Evolutionary conservation across 2,797 vertebrate genomes (phyloP).

Genomic region (Rousettus madagascariensis): DNA sequence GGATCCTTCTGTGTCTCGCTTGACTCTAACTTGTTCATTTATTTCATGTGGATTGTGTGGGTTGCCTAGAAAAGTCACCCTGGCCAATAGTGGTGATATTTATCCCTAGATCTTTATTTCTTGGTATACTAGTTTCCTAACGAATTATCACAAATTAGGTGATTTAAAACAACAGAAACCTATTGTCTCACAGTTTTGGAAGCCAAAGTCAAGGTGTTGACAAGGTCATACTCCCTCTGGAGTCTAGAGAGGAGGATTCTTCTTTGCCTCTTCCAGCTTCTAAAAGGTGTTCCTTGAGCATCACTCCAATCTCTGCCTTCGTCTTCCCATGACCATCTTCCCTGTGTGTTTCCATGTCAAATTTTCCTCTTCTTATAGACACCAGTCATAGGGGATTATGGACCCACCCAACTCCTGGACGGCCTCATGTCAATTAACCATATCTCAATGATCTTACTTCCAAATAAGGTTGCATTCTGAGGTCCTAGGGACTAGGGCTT

Average conservation of each 20-base stretch:
- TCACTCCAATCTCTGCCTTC: not conserved
- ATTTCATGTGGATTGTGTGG: not conserved
- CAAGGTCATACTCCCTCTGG: not conserved
- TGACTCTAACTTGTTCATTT: not conserved
- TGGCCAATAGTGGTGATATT: not conserved
- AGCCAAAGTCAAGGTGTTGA: not conserved
- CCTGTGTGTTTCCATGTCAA: not conserved
- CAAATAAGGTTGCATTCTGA: not conserved
- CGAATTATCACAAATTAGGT: not conserved
- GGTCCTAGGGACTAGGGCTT: not conserved
- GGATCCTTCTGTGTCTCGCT: not conserved
- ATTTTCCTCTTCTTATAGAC: not conserved
- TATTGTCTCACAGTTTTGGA: not conserved
- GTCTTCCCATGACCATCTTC: not conserved
- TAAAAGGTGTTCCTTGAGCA: rapidly evolving
- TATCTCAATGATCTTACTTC: not conserved
- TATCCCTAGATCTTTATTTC: not conserved
- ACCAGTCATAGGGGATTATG: not conserved
- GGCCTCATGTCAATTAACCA: not conserved
- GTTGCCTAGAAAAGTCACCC: not conserved
- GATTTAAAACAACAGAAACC: not conserved
- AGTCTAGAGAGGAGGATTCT: rapidly evolving
- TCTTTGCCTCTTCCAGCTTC: not conserved
- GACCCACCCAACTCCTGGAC: not conserved
- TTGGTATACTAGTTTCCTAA: not conserved